Conservation (phyloP, 2,113 vertebrate species). For the Lucifuga dentata region DNA sequence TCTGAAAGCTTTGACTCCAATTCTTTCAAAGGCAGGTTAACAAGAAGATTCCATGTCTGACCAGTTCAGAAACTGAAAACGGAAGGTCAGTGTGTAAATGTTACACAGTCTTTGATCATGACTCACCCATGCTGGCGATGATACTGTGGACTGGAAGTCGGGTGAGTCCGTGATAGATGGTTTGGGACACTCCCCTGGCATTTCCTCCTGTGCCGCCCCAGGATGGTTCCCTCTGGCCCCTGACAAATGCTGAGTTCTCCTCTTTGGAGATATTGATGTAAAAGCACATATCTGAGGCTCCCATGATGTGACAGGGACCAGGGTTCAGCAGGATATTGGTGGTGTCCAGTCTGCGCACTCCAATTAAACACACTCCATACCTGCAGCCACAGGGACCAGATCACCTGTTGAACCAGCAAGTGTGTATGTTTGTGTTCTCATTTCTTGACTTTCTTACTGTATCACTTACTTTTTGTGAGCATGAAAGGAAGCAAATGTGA, state of each 20-base stretch:
- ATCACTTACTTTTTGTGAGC: constrained; percentile 87
- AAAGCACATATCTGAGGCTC: constrained; percentile 85
- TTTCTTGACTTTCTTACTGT: background rate
- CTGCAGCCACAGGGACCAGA: constrained; percentile 59
- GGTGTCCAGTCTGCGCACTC: constrained; percentile 83
- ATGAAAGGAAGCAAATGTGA: constrained; percentile 88
- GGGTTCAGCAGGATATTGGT: constrained; percentile 87
- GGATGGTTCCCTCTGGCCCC: constrained; percentile 81
- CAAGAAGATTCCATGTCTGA: constrained; percentile 23
- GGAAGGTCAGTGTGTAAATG: constrained; percentile 52
- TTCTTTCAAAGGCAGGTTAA: constrained; percentile 1
- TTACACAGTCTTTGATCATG: constrained; percentile 2
- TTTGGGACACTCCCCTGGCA: constrained; percentile 76
- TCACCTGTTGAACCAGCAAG: background rate
- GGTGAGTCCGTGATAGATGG: constrained; percentile 86
- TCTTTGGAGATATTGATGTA: constrained; percentile 90
- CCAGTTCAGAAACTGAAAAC: constrained; percentile 8
- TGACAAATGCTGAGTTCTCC: constrained; percentile 87
- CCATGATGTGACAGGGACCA: constrained; percentile 87
- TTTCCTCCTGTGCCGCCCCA: constrained; percentile 72
- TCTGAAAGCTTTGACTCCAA: background rate
- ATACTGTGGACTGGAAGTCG: constrained; percentile 88
- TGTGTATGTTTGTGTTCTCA: background rate
- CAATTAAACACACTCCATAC: constrained; percentile 87
- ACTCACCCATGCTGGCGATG: constrained; percentile 89